Evolutionary conservation across 2,797 vertebrate genomes (phyloP).

Genomic region (Urocyon cinereoargenteus): DNA sequence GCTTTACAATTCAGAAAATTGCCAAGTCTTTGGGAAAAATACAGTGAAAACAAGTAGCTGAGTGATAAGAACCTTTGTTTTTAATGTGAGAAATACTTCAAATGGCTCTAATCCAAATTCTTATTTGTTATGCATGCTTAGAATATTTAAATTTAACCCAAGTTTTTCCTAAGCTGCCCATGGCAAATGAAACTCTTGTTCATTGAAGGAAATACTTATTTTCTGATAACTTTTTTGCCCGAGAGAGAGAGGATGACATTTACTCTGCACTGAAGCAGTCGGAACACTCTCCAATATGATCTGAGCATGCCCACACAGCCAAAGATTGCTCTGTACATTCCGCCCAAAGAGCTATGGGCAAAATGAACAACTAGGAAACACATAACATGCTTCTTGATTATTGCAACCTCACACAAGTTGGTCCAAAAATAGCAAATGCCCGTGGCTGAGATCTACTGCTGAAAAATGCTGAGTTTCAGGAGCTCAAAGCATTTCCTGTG

Average conservation of each 20-base stretch:
- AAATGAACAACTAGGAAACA: slow-evolving; percentile 61
- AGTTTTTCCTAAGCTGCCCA: slow-evolving; percentile 49
- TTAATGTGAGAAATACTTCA: slow-evolving; percentile 71
- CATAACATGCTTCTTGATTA: slow-evolving; percentile 23
- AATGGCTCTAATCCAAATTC: slow-evolving; percentile 61
- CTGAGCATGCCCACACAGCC: slow-evolving; percentile 35
- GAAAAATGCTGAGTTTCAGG: slow-evolving; percentile 46
- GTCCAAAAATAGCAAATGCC: slow-evolving; percentile 56
- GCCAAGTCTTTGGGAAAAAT: slow-evolving; percentile 51
- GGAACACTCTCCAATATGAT: not conserved
- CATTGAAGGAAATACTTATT: slow-evolving; percentile 15
- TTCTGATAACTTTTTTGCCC: slow-evolving; percentile 28
- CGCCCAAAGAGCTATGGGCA: slow-evolving; percentile 27
- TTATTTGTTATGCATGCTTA: slow-evolving; percentile 64
- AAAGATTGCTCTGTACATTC: slow-evolving; percentile 10
- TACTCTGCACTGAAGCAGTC: slow-evolving; percentile 22
- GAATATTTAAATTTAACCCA: slow-evolving; percentile 69
- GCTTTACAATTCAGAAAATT: slow-evolving; percentile 43
- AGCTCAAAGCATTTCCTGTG: not conserved
- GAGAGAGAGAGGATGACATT: slow-evolving; percentile 35
- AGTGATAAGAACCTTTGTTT: not conserved
- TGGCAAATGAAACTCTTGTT: slow-evolving; percentile 62
- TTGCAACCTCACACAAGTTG: not conserved
- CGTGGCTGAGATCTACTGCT: slow-evolving; percentile 48
- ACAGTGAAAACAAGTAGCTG: slow-evolving; percentile 58